Evolutionary conservation across 35 echinoderm and acorn worm genomes (phyloP), one percentile per base, ranked within the genome.

Genomic region (Eucidaris tribuloides): DNA sequence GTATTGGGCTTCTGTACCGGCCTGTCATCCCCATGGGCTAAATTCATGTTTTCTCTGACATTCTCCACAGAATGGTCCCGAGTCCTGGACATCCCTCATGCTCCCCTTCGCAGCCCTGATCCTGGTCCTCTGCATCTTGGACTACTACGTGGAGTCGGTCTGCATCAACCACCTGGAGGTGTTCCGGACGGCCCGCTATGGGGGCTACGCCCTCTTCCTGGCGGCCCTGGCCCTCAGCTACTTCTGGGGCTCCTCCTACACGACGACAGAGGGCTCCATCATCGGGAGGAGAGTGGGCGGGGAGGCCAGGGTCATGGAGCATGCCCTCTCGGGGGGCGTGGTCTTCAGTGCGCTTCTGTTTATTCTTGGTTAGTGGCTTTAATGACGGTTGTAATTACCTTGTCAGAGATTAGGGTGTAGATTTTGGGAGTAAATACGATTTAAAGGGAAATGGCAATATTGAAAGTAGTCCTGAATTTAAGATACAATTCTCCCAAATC

Each of bases 61-160:
- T n/a, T n/a, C n/a, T n/a, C n/a, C n/a, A 19, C 59, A 99, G 96
- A 84, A 58, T 65, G 61, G 58, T 34, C 60, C 71, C 5, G 82
- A 76, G 44, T 90, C 91, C 7, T 99, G 91, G 91, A 81, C 42
- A 37, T 62, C 96, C 0, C 78, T 99, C 20, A 71, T 93, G 46
- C 41, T 93, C 14, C 96, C 96, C 34, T 63, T 99, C 28, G 41
- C 80, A 15, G 78, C 79, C 54, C 86, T 99, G 71, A 87, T 90
- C 34, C 50, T 99, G 3, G 46, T 89, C 0, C 82, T 99, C 20
- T 97, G 93, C 64, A 81, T 99, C 77, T 28, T 99, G 34, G 91
- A 99, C 59, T 99, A 90, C 80, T 99, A 99, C 78, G 83, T 99
- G 11, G 96, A 99, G 37, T 89, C 91, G 0, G 80, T 99, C 14